Conservation (phyloP, 1,140 invertebrate genomes). For the Drosophila murphyi region DNA sequence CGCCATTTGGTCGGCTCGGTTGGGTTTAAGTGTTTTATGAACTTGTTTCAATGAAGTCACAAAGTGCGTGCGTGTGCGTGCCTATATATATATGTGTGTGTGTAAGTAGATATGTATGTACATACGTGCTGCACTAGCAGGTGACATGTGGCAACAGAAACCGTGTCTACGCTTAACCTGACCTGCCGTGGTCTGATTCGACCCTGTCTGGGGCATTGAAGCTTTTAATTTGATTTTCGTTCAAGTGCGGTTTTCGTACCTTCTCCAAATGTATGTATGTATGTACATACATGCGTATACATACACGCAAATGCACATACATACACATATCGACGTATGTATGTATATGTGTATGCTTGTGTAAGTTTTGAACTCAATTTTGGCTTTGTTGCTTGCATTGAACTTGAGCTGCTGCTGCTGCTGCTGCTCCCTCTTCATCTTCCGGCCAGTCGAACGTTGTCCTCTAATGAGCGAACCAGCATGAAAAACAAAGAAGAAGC, state of each 20-base stretch:
- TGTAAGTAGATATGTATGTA: slow-evolving; percentile 14
- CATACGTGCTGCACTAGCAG: slow-evolving; percentile 34
- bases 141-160: slow-evolving; percentile 73
- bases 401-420: slow-evolving; percentile 41
- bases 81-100: not conserved
- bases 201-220: slow-evolving; percentile 70
- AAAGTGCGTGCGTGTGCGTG: slow-evolving; percentile 54
- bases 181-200: slow-evolving; percentile 30
- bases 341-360: slow-evolving; percentile 9
- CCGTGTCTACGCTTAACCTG: slow-evolving; percentile 48
- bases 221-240: slow-evolving; percentile 83
- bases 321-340: not conserved
- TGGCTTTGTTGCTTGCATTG: slow-evolving; percentile 53
- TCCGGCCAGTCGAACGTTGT: slow-evolving; percentile 31
- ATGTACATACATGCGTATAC: slow-evolving; percentile 11
- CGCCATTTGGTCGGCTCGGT: slow-evolving; percentile 70
- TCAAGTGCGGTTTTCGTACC: slow-evolving; percentile 76
- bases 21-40: slow-evolving; percentile 82
- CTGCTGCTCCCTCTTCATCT: not conserved
- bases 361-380: slow-evolving; percentile 36
- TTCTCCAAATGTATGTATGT: slow-evolving; percentile 1
- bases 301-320: not conserved
- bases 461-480: slow-evolving; percentile 43
- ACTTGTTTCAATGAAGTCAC: slow-evolving; percentile 81
- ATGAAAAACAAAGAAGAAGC: not conserved